Base-by-base conservation (phyloP, 2,797 vertebrate species). In the Brachyrhaphis roseni region DNA sequence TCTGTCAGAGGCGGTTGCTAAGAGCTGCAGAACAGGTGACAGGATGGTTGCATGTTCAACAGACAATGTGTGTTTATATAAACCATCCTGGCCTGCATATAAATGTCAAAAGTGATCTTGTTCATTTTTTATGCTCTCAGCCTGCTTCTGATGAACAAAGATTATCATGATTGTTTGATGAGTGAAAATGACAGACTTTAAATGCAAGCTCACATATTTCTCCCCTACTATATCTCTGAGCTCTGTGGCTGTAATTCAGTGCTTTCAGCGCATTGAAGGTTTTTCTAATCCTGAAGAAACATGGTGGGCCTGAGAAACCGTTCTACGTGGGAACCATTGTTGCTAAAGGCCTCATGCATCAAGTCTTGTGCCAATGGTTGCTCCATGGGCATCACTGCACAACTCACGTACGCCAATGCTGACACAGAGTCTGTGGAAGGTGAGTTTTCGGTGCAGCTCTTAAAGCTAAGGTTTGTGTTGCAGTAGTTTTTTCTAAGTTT, bases 251-350 rank as follows among this genome's bases (percentile, higher is more conserved):
- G 62, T 77, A 70, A 80, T 84, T 79, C 75, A 31, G 77, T 82
- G 78, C 77, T 71, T 20, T 59, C 72, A 34, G 72, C 75, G 62
- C 31, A 87, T 53, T 43, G 72, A 84, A 85, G 18, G 51, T n/a
- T 51, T 34, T 68, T 49, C n/a, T 70, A 70, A 70, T 31, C n/a
- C 55, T 43, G 78, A 77, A 66, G 94, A 55, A 71, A 85, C 46
- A 99, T 99, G 98, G 97, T 97, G 0, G 98, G 98, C 12, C 93
- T 99, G 82, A 98, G 97, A 57, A 94, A 96, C 84, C 95, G 96
- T 82, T 93, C 96, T 26, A 96, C 96, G 41, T 99, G 98, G 98
- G 97, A 97, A 47, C 96, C 97, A 57, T 90, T 99, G 88, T 95
- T 98, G 10, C 95, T 99, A 80, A 98, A 97, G 88, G 96, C 97